phyloP scores from a whole-genome alignment of 2,113 vertebrate genomes.

The Tachycineta bicolor region DNA sequence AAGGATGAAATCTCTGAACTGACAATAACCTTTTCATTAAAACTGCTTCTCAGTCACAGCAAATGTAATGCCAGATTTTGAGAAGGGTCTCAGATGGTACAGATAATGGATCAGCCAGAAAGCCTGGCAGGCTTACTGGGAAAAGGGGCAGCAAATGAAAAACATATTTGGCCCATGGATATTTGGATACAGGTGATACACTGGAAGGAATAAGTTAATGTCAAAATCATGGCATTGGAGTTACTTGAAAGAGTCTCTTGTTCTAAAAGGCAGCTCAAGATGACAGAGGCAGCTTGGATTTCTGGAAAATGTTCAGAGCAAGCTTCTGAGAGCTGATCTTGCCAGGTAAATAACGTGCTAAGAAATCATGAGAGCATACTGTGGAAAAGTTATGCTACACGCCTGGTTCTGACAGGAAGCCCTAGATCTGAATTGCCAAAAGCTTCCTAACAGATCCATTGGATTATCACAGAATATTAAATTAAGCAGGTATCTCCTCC shows the following conservation, averaged over 20 bases:
- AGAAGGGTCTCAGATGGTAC: neutral
- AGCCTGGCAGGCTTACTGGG: neutral
- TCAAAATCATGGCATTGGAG: neutral
- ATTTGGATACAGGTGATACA: neutral
- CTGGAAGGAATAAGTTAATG: neutral
- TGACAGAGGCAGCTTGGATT: neutral
- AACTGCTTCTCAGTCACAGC: neutral
- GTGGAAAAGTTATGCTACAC: neutral
- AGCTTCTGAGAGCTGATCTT: neutral
- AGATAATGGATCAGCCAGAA: neutral
- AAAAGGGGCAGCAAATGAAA: neutral
- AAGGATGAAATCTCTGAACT: neutral
- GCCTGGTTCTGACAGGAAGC: neutral
- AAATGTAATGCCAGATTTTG: neutral
- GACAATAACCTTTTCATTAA: neutral
- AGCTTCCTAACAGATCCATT: neutral
- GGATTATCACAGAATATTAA: neutral
- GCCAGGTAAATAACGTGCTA: neutral
- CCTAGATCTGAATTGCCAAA: neutral
- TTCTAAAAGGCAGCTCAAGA: neutral
- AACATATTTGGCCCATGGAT: neutral
- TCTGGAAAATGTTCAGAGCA: neutral
- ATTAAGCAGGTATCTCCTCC: neutral
- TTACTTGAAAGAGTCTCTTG: neutral
- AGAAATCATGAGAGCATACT: neutral